Conservation (phyloP, 2,888 invertebrate species). For the Watsonalla cultraria region DNA sequence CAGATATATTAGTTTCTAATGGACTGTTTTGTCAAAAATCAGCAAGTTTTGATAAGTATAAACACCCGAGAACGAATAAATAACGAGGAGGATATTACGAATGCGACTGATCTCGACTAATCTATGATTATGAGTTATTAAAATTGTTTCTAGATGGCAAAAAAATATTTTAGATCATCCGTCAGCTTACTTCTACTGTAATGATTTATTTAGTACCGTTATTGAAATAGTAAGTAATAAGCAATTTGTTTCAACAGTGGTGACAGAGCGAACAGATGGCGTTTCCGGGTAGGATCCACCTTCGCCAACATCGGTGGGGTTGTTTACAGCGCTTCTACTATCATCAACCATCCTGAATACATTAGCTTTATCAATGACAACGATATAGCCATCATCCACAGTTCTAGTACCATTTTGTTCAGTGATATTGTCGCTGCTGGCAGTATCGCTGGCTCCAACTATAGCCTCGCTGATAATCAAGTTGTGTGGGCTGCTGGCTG, state of each 20-base stretch:
- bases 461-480: slow-evolving; percentile 33
- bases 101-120: too few relatives aligned
- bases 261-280: slow-evolving; percentile 22
- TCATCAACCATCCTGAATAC: slow-evolving; percentile 29
- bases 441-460: slow-evolving; percentile 37
- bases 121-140: too few relatives aligned
- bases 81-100: too few relatives aligned
- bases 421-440: slow-evolving; percentile 22
- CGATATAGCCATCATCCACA: slow-evolving; percentile 33
- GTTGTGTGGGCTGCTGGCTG: slow-evolving; percentile 45
- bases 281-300: slow-evolving; percentile 31
- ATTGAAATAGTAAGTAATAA: too few relatives aligned
- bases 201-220: too few relatives aligned
- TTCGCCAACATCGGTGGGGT: slow-evolving; percentile 34
- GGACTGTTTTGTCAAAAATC: too few relatives aligned
- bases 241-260: slow-evolving; percentile 18
- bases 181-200: too few relatives aligned
- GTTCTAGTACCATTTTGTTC: slow-evolving; percentile 16
- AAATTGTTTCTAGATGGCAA: too few relatives aligned
- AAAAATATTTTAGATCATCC: too few relatives aligned
- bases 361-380: slow-evolving; percentile 19
- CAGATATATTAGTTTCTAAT: too few relatives aligned
- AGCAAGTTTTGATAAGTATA: too few relatives aligned
- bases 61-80: too few relatives aligned
- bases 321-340: slow-evolving; percentile 13